A percentile compares a stretch with the other conserved stretches of the same genome.
Evolutionary conservation across 2,797 vertebrate genomes (phyloP).

Genomic region (Macropus fuliginosus): DNA sequence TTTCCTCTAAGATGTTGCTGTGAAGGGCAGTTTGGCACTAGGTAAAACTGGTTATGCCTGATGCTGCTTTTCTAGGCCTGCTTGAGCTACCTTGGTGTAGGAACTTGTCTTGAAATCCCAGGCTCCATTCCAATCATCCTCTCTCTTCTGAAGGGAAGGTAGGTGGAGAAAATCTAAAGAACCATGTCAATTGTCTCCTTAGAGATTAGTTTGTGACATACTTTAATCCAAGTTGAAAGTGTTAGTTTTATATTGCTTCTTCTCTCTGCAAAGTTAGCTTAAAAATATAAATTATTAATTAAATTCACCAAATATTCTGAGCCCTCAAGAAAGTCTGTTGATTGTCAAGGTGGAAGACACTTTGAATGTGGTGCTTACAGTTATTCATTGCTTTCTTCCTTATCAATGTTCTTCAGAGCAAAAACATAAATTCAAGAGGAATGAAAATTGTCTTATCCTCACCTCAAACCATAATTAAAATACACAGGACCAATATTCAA

Average conservation of each 20-base stretch:
- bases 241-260: background rate
- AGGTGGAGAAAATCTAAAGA: background rate
- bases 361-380: background rate
- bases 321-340: background rate
- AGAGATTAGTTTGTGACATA: background rate
- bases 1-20: background rate
- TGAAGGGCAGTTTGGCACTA: background rate
- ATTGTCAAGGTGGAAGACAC: background rate
- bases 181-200: background rate
- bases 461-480: background rate
- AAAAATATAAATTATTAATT: background rate
- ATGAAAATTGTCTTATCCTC: background rate
- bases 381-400: background rate
- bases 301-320: background rate
- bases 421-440: background rate
- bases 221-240: background rate
- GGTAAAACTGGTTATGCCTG: background rate
- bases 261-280: background rate
- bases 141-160: background rate
- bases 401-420: background rate
- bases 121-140: background rate
- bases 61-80: background rate
- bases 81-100: accelerated
- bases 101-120: background rate
- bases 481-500: background rate